phyloP scores from a whole-genome alignment of 2,888 invertebrate species.

The Electrophaes corylata region DNA sequence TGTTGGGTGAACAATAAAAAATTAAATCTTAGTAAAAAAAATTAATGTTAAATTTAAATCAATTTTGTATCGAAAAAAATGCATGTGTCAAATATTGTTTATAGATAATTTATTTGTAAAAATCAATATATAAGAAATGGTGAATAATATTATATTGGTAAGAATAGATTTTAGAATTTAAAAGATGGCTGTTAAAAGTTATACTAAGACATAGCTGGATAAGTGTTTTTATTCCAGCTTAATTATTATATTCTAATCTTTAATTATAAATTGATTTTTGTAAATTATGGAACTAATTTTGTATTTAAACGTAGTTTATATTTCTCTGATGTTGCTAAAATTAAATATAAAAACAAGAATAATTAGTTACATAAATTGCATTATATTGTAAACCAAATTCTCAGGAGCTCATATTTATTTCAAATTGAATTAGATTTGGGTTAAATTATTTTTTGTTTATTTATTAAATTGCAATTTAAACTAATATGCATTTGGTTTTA shows the following conservation, averaged over 20 bases:
- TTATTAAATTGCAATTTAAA: constrained; percentile 8
- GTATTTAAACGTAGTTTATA: not conserved
- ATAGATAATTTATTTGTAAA: constrained; percentile 21
- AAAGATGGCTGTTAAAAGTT: constrained; percentile 48
- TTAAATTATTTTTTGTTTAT: not conserved
- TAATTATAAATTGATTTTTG: constrained; percentile 1
- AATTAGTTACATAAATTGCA: too few species aligned
- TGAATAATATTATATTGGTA: constrained; percentile 6
- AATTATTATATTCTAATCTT: constrained; percentile 9
- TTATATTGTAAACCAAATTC: not conserved
- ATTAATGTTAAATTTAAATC: not conserved
- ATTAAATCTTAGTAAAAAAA: not conserved
- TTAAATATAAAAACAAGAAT: too few species aligned
- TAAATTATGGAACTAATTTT: not conserved
- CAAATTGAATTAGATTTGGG: not conserved
- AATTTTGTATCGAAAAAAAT: constrained; percentile 18
- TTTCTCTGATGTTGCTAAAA: not conserved
- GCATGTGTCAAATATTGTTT: constrained; percentile 25
- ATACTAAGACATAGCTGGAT: constrained; percentile 44
- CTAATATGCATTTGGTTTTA: not conserved
- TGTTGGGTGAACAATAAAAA: constrained; percentile 1
- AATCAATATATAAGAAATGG: constrained; percentile 14
- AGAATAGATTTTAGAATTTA: constrained; percentile 42
- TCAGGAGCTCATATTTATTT: not conserved
- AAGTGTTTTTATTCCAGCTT: constrained; percentile 28